Base-by-base conservation (phyloP, 2,797 vertebrate genomes). In the Agapornis canus region DNA sequence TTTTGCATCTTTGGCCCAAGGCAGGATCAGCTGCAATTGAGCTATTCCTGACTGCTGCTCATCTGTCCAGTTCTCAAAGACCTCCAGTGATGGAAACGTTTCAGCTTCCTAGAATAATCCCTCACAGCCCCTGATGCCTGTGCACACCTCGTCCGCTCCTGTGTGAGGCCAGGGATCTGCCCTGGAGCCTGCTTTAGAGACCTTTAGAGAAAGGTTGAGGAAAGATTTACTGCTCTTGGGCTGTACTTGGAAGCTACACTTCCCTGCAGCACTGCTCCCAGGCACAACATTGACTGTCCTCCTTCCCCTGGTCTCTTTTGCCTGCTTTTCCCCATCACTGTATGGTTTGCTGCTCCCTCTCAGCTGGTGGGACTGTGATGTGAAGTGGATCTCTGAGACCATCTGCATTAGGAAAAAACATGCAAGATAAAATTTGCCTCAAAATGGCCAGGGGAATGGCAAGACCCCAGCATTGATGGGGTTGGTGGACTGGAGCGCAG, bases 61-160 rank as follows among this genome's bases (percentile, higher is more conserved):
- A 47, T 82, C 87, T 0, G 0, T 75, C 63, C 0, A 0, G 39
- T 91, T 89, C 78, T 91, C 75, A 72, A 82, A 79, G 71, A 87
- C 63, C 21, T 89, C 39, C 54, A 84, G 78, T 27, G 78, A 72
- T 2, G 40, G 31, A 92, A 80, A 70, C 15, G 54, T 66, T 86
- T 82, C 64, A 64, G 31, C 85, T 94, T 92, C 80, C 65, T 83
- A 64, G 90, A 93, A 93, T 78, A 91, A 73, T 71, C 42, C 42
- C n/a, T 91, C 13, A 32, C 40, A 2, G 0, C 48, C 40, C 60
- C 39, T 54, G 39, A 20, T 66, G 63, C 14, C 13, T 64, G 45
- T 0, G 3, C 59, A 79, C 17, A 47, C 11, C 27, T 40, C 1
- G 4, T 64, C 49, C 1, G 3, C 31, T 60, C 54, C 84, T 51